These are phyloP conservation scores for Lepus timidus DNA, from an alignment of 2,113 vertebrate species.

Conservation along the genomic window DNA sequence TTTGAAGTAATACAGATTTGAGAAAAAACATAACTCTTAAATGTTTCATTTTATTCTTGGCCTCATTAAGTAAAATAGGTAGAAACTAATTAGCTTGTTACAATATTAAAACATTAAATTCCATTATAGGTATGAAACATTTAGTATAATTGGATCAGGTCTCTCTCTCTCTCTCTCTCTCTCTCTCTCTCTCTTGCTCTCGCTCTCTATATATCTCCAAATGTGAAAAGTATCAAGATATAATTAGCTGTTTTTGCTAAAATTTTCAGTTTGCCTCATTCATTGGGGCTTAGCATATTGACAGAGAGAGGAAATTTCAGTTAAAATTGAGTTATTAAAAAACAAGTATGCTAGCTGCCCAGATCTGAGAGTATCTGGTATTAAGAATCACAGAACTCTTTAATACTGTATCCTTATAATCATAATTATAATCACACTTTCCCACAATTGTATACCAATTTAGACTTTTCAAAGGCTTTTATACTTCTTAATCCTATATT, in stretches of 20 bases:
- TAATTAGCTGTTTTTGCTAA: neutral
- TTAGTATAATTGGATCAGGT: neutral
- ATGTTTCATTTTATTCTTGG: conserved; percentile 13
- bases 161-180: neutral
- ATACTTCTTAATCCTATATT: neutral
- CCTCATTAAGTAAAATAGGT: neutral
- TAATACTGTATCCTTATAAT: neutral
- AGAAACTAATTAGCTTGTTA: neutral
- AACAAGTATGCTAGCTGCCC: neutral
- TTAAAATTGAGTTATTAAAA: conserved; percentile 18
- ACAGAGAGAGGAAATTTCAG: neutral
- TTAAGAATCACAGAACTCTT: neutral
- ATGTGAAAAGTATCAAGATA: conserved; percentile 26
- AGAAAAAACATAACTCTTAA: neutral
- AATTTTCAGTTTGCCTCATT: conserved; percentile 32
- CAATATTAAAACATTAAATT: neutral
- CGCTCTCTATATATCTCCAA: neutral
- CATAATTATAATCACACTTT: neutral
- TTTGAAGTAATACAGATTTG: conserved; percentile 29
- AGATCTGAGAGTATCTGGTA: neutral
- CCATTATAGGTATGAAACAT: conserved; percentile 32
- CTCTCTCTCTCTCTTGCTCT: neutral
- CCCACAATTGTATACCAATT: neutral
- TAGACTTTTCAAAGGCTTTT: neutral
- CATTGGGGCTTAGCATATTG: neutral